phyloP scores from a whole-genome alignment of 2,797 vertebrate species.

The Emys orbicularis region DNA sequence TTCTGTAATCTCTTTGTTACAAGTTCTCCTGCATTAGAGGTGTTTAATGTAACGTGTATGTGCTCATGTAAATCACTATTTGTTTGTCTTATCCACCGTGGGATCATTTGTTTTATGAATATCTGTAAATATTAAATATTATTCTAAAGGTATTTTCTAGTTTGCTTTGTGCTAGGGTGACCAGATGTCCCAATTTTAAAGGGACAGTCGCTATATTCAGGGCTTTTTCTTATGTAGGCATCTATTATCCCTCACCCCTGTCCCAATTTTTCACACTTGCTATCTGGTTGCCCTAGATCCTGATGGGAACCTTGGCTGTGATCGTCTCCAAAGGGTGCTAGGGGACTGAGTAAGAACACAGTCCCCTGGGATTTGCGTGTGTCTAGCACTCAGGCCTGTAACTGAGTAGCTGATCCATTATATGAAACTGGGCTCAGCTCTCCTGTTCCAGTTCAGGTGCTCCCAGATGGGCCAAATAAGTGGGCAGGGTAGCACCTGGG shows the following conservation, averaged over 20 bases:
- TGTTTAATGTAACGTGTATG: background rate
- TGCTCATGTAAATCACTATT: background rate
- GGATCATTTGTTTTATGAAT: background rate
- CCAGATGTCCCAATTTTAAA: too few relatives aligned
- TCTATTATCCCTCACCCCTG: too few relatives aligned
- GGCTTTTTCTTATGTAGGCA: background rate
- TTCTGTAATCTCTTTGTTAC: background rate
- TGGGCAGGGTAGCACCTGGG: background rate
- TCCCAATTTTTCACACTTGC: too few relatives aligned
- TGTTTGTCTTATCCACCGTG: background rate
- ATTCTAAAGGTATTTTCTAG: slow-evolving; percentile 25
- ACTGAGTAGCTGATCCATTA: background rate
- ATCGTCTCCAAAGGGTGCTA: background rate
- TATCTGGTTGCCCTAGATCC: background rate
- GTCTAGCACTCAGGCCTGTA: background rate
- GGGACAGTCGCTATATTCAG: too few relatives aligned
- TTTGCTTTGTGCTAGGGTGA: background rate
- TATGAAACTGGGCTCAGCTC: background rate
- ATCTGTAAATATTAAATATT: slow-evolving; percentile 61
- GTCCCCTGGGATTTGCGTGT: background rate
- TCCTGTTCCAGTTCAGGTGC: background rate
- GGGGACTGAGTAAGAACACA: background rate
- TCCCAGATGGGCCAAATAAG: background rate
- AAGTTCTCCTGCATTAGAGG: background rate
- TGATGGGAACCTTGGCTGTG: background rate